Conservation (phyloP, 2,113 vertebrate genomes). For the Oreamnos americanus region DNA sequence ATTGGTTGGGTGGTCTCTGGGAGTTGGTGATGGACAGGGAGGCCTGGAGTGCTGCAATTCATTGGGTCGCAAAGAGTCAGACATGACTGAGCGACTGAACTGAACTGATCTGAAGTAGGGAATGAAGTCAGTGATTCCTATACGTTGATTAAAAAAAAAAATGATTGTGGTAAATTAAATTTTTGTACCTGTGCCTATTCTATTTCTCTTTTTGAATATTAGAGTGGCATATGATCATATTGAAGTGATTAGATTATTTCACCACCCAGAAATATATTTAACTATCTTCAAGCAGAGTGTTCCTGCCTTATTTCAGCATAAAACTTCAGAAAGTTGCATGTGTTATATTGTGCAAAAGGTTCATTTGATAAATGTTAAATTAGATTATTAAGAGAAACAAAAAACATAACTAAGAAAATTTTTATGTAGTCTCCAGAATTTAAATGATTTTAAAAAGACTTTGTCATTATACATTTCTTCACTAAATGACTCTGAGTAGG, state of each 20-base stretch:
- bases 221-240: fast-evolving
- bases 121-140: neutral
- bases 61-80: too few species aligned
- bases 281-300: neutral
- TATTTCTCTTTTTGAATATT: neutral
- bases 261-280: neutral
- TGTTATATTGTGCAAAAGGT: neutral
- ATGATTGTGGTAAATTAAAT: neutral
- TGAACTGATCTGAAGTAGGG: too few species aligned
- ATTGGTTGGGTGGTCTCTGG: too few species aligned
- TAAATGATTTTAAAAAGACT: neutral
- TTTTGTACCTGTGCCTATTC: neutral
- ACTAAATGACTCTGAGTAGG: neutral
- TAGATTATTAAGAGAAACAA: neutral
- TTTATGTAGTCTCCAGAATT: neutral
- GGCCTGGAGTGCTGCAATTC: too few species aligned
- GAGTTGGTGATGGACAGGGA: too few species aligned
- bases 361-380: neutral
- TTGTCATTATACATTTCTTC: neutral
- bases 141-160: neutral
- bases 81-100: too few species aligned
- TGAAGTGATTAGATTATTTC: neutral
- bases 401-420: neutral
- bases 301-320: neutral
- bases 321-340: neutral